Evolutionary conservation across 2,113 vertebrate genomes (phyloP), one percentile per base, ranked within the genome.

Genomic region (Nothobranchius furzeri): DNA sequence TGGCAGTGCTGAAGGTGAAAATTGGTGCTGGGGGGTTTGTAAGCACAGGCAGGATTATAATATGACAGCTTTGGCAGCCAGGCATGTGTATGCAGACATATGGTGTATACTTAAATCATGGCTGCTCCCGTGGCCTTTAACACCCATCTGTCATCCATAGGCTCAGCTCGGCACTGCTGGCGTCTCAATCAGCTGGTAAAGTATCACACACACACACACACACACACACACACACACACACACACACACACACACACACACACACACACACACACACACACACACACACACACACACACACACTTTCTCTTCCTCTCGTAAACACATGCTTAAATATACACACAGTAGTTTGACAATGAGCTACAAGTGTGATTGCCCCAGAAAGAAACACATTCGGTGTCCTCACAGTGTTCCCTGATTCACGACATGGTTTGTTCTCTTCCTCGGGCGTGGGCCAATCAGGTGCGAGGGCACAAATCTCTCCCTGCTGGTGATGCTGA

Each of bases 381-480:
- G 40, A 70, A 73, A 76, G 66, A 78, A 65, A 70, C 76, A 75
- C 70, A 76, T 78, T 66, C 61, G 13, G 79, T 80, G 81, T 85
- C 76, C 75, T 75, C 69, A 77, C 76, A 79, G 78, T 73, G 76
- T 85, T 81, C 64, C 70, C 79, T 89, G 87, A 90, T 90, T 87
- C 90, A 91, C 58, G 70, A 85, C 83, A 87, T 82, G 86, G 83
- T 78, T 87, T 84, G 76, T 86, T 87, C 85, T 87, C 81, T 72
- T 87, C 79, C 85, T 85, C 76, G 37, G 64, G 81, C 58, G 59
- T 69, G 64, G 75, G 71, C 87, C 88, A 90, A 89, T 90, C 87
- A 86, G 71, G 30, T 65, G 60, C 6, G 57, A 84, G 82, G 81
- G 88, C 87, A 90, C 90, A 91, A 88, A 90, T 91, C 88, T 87